phyloP scores from a whole-genome alignment of 1,140 invertebrate species.

The Neodiprion fabricii region DNA sequence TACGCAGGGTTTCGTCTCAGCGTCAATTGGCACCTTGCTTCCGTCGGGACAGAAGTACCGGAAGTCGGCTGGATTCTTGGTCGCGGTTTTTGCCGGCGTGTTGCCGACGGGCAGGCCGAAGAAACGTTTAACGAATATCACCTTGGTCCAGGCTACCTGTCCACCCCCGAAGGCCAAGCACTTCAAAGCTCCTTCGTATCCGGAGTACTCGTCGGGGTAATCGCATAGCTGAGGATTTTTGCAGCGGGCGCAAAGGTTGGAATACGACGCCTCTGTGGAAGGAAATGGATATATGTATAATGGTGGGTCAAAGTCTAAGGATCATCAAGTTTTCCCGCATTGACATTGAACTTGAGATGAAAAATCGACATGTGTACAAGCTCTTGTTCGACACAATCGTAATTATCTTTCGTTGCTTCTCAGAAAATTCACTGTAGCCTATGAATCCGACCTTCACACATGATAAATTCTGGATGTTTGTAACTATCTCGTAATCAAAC shows the following conservation, averaged over 20 bases:
- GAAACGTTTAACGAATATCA: conserved; percentile 79
- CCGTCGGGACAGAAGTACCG: conserved; percentile 86
- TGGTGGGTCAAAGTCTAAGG: conserved; percentile 22
- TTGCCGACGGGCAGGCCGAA: conserved; percentile 71
- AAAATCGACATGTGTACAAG: no score
- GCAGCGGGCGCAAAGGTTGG: conserved; percentile 76
- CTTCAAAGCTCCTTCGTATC: conserved; percentile 82
- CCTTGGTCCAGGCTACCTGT: conserved; percentile 84
- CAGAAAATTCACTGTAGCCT: no score
- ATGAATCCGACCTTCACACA: no score
- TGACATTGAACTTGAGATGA: no score
- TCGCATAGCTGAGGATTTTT: conserved; percentile 76
- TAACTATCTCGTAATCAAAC: no score
- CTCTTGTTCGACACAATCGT: no score
- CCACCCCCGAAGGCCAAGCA: conserved; percentile 81
- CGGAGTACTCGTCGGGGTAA: conserved; percentile 82
- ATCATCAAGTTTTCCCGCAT: neutral
- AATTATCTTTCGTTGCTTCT: no score
- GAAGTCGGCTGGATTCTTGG: conserved; percentile 68
- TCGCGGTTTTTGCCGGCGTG: conserved; percentile 54
- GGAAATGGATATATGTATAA: neutral
- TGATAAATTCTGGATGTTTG: no score
- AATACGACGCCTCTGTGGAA: conserved; percentile 71
- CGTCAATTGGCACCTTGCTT: conserved; percentile 67
- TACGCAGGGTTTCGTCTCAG: conserved; percentile 70